Evolutionary conservation across 1,140 invertebrate species (phyloP), one percentile per base, ranked within the genome.

Genomic region (Mactra quadrangularis): DNA sequence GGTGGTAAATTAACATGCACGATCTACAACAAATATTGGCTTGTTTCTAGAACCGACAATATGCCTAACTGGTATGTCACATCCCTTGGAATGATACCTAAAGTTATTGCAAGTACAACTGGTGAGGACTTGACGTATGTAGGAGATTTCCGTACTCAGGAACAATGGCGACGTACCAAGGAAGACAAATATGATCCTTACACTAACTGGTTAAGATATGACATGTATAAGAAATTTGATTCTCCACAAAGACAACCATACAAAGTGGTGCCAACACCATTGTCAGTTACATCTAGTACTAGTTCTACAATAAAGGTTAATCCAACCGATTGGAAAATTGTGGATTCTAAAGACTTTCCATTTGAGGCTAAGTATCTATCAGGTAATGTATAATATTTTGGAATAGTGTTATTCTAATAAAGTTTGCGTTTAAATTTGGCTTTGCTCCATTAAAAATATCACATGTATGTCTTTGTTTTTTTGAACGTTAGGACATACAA

Each of bases 61-160:
- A 86, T 90, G 82, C 89, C 89, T 1, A 89, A 89, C 45, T 88
- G 86, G 86, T 89, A 86, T 38, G 84, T 90, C 3, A 59, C 78
- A 0, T 84, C 84, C 13, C 64, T 82, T 1, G 87, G 85, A 9
- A 83, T 88, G 66, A 83, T 52, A 0, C 71, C 86, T 19, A 47
- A 50, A 19, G 62, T 60, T 13, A 75, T 90, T 25, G 35, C 45
- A 3, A 84, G 71, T 77, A 86, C 87, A 19, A 68, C 19, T 0
- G 76, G 71, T 13, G 85, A 88, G 53, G 66, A 33, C 11, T 25
- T 90, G 25, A 41, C 52, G 3, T 90, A 87, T 59, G 89, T 89
- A 0, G 76, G 74, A 15, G 38, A 83, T 19, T 90, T 88, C 52
- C 74, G 64, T n/a, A 81, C 50, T 41, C 64, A 68, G 15, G 62